phyloP scores from a whole-genome alignment of 2,888 invertebrate species.

The Sceliomorpha sp. region DNA sequence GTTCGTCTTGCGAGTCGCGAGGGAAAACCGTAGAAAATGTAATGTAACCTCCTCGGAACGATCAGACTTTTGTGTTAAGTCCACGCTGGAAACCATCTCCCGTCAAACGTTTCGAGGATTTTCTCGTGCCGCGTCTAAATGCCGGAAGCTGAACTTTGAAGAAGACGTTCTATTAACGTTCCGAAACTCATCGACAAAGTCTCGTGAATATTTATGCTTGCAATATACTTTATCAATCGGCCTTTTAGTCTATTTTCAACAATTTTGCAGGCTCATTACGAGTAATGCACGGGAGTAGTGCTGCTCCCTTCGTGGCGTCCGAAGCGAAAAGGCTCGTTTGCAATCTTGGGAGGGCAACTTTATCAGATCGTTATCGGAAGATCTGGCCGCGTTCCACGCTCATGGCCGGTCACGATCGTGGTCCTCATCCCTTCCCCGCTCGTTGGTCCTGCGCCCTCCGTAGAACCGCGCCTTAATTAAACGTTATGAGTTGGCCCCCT shows the following conservation, averaged over 20 bases:
- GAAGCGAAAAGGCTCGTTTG: conserved; percentile 45
- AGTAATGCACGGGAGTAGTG: conserved; percentile 12
- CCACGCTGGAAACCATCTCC: too few relatives aligned
- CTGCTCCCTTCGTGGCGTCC: conserved; percentile 18
- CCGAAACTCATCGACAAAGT: neutral
- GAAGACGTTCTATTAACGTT: conserved; percentile 57
- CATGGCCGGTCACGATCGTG: conserved; percentile 77
- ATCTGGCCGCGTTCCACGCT: conserved; percentile 78
- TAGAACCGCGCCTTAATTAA: conserved; percentile 70
- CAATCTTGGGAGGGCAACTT: conserved; percentile 78
- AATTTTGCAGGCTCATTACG: conserved; percentile 55
- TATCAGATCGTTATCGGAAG: conserved; percentile 78
- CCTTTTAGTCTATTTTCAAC: conserved; percentile 40
- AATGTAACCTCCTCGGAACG: conserved; percentile 8
- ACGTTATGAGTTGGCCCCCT: conserved; percentile 79
- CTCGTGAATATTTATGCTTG: conserved; percentile 34
- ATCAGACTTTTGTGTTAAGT: too few relatives aligned
- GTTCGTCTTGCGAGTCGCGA: conserved; percentile 24
- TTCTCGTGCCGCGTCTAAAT: too few relatives aligned
- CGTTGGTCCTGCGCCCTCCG: conserved; percentile 40
- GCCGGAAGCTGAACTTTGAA: too few relatives aligned
- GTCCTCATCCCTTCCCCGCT: conserved; percentile 52
- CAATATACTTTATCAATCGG: conserved; percentile 30
- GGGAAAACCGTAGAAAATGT: conserved; percentile 19
- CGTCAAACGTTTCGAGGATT: too few relatives aligned